Evolutionary conservation across 1,140 invertebrate genomes (phyloP).

Genomic region (Drosophila nigrodunni): DNA sequence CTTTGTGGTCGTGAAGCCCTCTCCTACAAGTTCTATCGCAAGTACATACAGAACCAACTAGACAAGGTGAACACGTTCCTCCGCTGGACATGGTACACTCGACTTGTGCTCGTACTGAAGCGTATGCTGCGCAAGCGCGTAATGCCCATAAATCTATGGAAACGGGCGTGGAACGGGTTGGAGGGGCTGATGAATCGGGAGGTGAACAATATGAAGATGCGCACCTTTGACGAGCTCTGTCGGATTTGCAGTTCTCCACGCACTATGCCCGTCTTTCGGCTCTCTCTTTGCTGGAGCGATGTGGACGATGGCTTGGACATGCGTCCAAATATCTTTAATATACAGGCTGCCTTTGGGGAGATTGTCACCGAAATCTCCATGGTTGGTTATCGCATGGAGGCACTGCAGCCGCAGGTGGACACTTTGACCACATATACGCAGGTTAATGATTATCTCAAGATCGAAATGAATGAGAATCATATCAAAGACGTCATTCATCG

Average conservation of each 20-base stretch:
- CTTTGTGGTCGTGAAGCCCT: conserved; percentile 65
- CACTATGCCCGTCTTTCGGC: conserved; percentile 85
- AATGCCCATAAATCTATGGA: conserved; percentile 67
- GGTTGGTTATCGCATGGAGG: conserved; percentile 83
- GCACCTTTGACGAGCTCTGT: conserved; percentile 86
- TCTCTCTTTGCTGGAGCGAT: conserved; percentile 84
- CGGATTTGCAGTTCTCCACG: conserved; percentile 82
- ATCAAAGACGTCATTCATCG: conserved; percentile 67
- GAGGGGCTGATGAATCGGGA: conserved; percentile 86
- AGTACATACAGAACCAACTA: conserved; percentile 80
- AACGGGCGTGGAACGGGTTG: conserved; percentile 72
- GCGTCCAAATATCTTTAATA: conserved; percentile 78
- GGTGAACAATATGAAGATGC: conserved; percentile 85
- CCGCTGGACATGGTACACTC: conserved; percentile 84
- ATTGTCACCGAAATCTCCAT: conserved; percentile 84
- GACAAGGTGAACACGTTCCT: conserved; percentile 82
- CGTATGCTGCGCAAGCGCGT: conserved; percentile 75
- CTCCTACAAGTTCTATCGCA: conserved; percentile 77
- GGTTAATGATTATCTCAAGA: conserved; percentile 67
- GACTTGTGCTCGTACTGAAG: conserved; percentile 80
- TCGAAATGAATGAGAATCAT: conserved; percentile 71
- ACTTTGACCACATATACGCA: conserved; percentile 33
- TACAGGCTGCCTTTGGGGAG: conserved; percentile 77
- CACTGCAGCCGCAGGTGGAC: conserved; percentile 85
- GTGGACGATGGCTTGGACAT: conserved; percentile 74